Evolutionary conservation across 2,113 vertebrate genomes (phyloP).

Genomic region (Urocitellus parryii): DNA sequence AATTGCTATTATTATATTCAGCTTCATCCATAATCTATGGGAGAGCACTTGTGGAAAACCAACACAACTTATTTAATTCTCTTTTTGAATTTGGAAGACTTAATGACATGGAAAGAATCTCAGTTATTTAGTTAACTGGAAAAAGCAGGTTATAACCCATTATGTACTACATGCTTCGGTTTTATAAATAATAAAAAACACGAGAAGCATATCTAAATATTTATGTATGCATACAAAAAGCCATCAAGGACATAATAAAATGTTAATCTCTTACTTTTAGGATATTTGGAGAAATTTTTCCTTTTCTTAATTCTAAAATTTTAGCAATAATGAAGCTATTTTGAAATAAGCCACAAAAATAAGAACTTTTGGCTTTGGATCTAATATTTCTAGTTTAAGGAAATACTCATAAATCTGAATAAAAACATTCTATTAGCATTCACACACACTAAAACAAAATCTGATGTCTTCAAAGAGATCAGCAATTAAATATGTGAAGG

Average conservation of each 20-base stretch:
- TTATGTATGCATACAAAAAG: not conserved
- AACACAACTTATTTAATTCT: not conserved
- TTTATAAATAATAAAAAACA: constrained; percentile 64
- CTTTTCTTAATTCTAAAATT: constrained; percentile 49
- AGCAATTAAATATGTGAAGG: not conserved
- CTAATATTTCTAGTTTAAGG: constrained; percentile 11
- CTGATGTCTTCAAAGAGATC: not conserved
- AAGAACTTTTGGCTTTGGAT: not conserved
- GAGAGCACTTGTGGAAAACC: not conserved
- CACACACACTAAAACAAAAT: not conserved
- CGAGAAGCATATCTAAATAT: constrained; percentile 18
- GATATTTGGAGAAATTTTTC: constrained; percentile 16
- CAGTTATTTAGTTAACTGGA: constrained; percentile 38
- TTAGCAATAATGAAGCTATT: not conserved
- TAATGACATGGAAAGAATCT: constrained; percentile 40
- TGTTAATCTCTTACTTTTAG: not conserved
- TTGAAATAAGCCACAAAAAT: constrained; percentile 31
- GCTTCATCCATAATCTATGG: not conserved
- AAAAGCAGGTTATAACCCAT: constrained; percentile 45
- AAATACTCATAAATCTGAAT: constrained; percentile 20
- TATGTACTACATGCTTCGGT: constrained; percentile 14
- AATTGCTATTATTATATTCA: constrained; percentile 9
- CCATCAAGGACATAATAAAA: not conserved
- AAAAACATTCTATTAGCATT: constrained; percentile 11
- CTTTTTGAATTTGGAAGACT: constrained; percentile 59